These are phyloP conservation scores for Prionailurus bengalensis DNA, from an alignment of 2,113 vertebrate genomes.

Conservation along the genomic window DNA sequence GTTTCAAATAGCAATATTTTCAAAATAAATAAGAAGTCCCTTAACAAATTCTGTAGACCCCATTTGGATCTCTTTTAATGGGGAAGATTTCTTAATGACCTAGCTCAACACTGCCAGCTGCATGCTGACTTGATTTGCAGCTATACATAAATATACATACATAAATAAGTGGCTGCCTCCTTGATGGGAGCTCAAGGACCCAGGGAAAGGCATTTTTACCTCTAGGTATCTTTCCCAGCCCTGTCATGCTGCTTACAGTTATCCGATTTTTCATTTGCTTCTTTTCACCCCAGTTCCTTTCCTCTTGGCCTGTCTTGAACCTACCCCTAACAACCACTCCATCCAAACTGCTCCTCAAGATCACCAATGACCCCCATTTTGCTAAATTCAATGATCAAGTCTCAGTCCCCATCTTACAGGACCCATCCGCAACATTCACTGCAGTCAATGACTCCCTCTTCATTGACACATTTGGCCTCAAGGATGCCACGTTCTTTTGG, in stretches of 20 bases:
- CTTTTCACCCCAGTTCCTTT: conserved; percentile 23
- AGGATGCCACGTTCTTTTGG: background rate
- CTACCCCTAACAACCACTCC: background rate
- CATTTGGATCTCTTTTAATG: conserved; percentile 36
- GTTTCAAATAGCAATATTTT: conserved; percentile 55
- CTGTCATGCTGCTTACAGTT: background rate
- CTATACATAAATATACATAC: background rate
- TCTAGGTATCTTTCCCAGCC: background rate
- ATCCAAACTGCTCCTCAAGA: background rate
- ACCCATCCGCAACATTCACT: background rate
- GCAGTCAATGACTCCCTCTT: background rate
- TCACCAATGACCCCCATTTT: background rate
- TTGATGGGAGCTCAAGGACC: background rate
- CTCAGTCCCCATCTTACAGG: background rate
- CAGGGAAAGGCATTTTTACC: background rate
- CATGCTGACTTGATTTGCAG: conserved; percentile 40
- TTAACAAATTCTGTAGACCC: background rate
- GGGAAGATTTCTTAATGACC: conserved; percentile 43
- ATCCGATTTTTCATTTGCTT: background rate
- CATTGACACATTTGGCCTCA: background rate
- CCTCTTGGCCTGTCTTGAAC: background rate
- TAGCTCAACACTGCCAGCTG: background rate
- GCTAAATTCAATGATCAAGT: background rate
- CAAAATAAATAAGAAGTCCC: conserved; percentile 47
- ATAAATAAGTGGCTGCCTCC: background rate